Conservation (phyloP, 2,888 invertebrate genomes). For the Lydus trimaculatus region DNA sequence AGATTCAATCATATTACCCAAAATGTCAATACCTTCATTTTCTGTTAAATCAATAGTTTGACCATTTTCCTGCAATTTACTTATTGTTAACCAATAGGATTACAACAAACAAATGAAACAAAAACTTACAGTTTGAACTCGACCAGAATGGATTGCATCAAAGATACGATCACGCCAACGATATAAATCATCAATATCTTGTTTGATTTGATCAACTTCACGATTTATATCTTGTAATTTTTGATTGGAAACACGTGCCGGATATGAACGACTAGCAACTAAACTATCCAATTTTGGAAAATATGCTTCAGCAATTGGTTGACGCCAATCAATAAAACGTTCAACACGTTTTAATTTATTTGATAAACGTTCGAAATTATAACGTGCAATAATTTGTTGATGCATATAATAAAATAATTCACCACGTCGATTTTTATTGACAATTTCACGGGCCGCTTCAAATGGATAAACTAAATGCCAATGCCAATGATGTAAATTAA, state of each 20-base stretch:
- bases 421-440: constrained; percentile 78
- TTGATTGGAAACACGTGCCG: constrained; percentile 69
- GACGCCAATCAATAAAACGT: constrained; percentile 70
- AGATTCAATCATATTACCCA: constrained; percentile 83
- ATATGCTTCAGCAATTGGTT: constrained; percentile 78
- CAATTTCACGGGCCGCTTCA: constrained; percentile 68
- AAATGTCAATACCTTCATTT: constrained; percentile 74
- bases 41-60: constrained; percentile 68
- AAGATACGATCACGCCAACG: constrained; percentile 78
- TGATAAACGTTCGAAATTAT: constrained; percentile 77
- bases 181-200: constrained; percentile 73
- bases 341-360: constrained; percentile 71
- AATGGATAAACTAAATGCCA: constrained; percentile 91
- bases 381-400: constrained; percentile 71
- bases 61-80: constrained; percentile 71
- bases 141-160: constrained; percentile 72
- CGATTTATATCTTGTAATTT: constrained; percentile 69
- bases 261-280: constrained; percentile 77
- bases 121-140: constrained; percentile 66
- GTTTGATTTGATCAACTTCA: constrained; percentile 69
- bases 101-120: too few species aligned
- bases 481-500: constrained; percentile 91
- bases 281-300: constrained; percentile 83
- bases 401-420: constrained; percentile 86
- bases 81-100: too few species aligned